Conservation (phyloP, 2,113 vertebrate genomes). For the Motacilla tschutschensis region DNA sequence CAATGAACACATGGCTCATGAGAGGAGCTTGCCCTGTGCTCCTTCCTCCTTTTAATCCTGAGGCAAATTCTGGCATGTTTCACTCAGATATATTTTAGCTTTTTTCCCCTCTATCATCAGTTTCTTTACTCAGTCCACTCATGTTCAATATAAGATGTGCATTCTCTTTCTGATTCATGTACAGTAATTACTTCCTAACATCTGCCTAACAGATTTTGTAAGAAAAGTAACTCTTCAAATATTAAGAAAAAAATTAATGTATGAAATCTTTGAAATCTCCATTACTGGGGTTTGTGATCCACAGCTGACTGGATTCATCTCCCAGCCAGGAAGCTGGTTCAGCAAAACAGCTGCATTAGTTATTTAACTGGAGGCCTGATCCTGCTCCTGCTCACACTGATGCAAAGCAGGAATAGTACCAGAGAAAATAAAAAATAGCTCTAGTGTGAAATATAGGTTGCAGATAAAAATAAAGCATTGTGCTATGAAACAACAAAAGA, state of each 20-base stretch:
- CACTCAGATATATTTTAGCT: neutral
- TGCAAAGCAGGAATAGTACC: neutral
- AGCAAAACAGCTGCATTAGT: constrained; percentile 64
- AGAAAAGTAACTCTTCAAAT: constrained; percentile 49
- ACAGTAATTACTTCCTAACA: constrained; percentile 67
- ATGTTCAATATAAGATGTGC: neutral
- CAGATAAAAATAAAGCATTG: neutral
- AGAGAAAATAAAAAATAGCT: neutral
- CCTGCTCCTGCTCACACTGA: neutral
- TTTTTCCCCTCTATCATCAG: constrained; percentile 16
- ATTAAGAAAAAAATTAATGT: constrained; percentile 46
- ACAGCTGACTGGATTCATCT: constrained; percentile 62
- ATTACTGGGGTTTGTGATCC: constrained; percentile 55
- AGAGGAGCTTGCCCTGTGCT: neutral
- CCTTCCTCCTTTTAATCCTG: neutral
- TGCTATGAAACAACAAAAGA: neutral
- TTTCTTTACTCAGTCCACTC: constrained; percentile 19
- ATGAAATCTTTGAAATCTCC: constrained; percentile 57
- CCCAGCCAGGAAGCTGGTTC: constrained; percentile 59
- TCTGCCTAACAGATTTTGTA: constrained; percentile 54
- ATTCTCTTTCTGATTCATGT: constrained; percentile 60
- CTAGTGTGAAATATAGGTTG: neutral
- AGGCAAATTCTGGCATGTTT: constrained; percentile 21
- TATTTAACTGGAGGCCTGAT: constrained; percentile 3
- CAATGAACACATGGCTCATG: neutral